Base-by-base conservation (phyloP, 2,888 invertebrate species). In the Parascotia fuliginaria region DNA sequence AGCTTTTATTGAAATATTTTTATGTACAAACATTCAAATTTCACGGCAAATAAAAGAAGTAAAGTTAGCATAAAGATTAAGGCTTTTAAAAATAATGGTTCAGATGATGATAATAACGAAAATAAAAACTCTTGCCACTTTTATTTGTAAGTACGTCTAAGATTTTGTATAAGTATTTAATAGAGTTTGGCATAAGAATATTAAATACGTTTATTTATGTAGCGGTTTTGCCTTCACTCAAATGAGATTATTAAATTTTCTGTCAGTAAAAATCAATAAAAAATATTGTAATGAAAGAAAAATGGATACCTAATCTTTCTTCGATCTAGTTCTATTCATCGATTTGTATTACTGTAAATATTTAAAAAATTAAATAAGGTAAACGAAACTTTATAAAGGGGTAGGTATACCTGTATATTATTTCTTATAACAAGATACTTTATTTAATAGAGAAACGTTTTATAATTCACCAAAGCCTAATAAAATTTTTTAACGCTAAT, bases 21-120 rank as follows among this genome's bases (percentile, higher is more conserved):
- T 60, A 59, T 59, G 56, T 61, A 57, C 55, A 61, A 57, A 55
- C 59, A 58, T 61, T 60, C 51, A 51, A 60, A 62, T 70, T 71
- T 66, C 47, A 70, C 65, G 69, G 56, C 60, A 70, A 68, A 70
- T 71, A 64, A 69, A 70, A 41, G 43, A 51, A 50, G 63, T 55
- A 51, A 68, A 60, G 55, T 55, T 57, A 53, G 65, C 54, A 60
- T 55, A 51, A 56, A 67, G 59, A 67, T 70, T 65, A 54, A 60
- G 61, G 65, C 63, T 68, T 65, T 65, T 59, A 69, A 60, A 68
- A 62, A 65, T 63, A 55, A 68, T 60, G 55, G 55, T 42, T 11
- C 15, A 46, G 31, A 49, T 48, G 43, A 44, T 32, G 27, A 49
- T 46, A 46, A 57, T 57, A 61, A 47, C 33, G 33, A 54, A 61